Conservation (phyloP, 2,113 vertebrate genomes). For the Phyllostomus discolor region DNA sequence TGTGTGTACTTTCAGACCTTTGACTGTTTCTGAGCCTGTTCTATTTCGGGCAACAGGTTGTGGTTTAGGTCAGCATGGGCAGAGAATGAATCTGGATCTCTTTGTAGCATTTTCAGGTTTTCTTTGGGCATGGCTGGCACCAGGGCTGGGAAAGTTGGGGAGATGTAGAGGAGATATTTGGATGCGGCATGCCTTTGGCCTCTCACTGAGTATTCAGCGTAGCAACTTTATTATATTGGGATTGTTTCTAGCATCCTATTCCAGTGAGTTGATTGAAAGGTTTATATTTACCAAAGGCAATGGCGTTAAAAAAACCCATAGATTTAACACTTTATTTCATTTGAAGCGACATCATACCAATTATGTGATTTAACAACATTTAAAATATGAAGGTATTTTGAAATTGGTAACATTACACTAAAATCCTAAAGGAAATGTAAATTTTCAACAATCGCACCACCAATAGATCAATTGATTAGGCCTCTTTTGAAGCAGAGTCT, state of each 20-base stretch:
- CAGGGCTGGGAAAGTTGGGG: neutral
- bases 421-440: neutral
- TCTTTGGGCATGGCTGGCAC: neutral
- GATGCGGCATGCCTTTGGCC: neutral
- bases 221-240: neutral
- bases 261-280: neutral
- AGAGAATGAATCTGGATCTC: neutral
- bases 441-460: neutral
- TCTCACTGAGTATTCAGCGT: neutral
- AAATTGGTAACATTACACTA: neutral
- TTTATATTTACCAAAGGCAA: constrained; percentile 8
- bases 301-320: neutral
- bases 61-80: neutral
- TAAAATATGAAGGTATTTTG: neutral
- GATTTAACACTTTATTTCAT: constrained; percentile 1
- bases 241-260: neutral
- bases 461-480: neutral
- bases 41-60: neutral
- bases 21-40: neutral
- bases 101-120: neutral
- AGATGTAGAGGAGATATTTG: neutral
- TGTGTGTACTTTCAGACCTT: neutral
- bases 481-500: neutral
- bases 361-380: neutral
- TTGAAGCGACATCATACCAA: neutral